Evolutionary conservation across 2,113 vertebrate species (phyloP), one percentile per base, ranked within the genome.

Genomic region (Okapia johnstoni): DNA sequence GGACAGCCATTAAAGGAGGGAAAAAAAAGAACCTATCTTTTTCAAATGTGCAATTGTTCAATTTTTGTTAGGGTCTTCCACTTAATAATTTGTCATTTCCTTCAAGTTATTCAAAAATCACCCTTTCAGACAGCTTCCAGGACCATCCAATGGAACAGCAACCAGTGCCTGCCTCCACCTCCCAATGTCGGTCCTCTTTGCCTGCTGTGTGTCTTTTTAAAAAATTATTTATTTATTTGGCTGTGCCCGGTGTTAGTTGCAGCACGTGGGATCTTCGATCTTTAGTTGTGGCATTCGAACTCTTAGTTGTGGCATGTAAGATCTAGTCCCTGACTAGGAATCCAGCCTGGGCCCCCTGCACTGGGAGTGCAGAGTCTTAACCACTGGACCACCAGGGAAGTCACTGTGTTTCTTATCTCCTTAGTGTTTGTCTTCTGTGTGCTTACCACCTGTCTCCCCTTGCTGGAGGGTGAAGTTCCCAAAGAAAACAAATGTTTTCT

Each of bases 131-230:
- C 40, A 73, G 61, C 12, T 46, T 4, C 55, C 17, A 1, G 8
- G 61, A 54, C 16, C 66, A 30, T 26, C n/a, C 63, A 28, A 0
- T 54, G 36, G 46, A 81, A 57, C 25, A 23, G 1, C n/a, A 13
- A 1, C 40, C 25, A 9, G 26, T 5, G 3, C 13, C 16, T 3
- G 4, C 33, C 54, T 46, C 12, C 9, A 17, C 8, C 8, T 21
- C 1, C 46, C 17, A 46, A 0, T 0, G 4, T n/a, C 61, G 2
- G 33, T 50, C 50, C 9, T 40, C 26, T n/a, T 43, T 40, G 77
- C 66, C 54, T 21, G 57, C 5, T 70, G 8, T 50, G 4, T 30
- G 36, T 52, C 28, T 25, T 23, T 52, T 36, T 14, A 13, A 43
- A 26, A 76, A 76, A 40, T 14, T 36, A 70, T 6, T 13, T 10